Conservation (phyloP, 2,797 vertebrate species). For the Etheostoma perlongum region DNA sequence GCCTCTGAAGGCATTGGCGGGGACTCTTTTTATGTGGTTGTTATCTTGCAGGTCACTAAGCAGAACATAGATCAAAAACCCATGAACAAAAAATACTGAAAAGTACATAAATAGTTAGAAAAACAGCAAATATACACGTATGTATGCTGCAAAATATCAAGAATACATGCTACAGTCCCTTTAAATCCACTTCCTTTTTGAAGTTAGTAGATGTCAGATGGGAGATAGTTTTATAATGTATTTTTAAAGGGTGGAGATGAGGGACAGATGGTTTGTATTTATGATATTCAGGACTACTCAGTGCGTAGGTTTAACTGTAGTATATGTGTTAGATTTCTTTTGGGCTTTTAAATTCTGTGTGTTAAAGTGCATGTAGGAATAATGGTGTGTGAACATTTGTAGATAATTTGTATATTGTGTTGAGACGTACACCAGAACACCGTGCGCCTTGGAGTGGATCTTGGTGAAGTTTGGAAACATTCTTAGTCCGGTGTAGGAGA, state of each 20-base stretch:
- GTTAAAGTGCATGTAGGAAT: conserved; percentile 29
- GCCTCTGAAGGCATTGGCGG: conserved; percentile 84
- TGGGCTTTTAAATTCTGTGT: conserved; percentile 27
- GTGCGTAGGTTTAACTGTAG: conserved; percentile 29
- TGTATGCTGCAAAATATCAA: not conserved
- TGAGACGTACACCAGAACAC: conserved; percentile 87
- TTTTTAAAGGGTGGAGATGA: conserved; percentile 23
- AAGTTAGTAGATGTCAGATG: conserved; percentile 25
- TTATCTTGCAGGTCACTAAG: conserved; percentile 84
- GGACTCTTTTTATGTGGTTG: conserved; percentile 78
- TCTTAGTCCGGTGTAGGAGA: conserved; percentile 93
- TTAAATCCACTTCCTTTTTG: conserved; percentile 11
- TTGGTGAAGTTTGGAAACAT: conserved; percentile 89
- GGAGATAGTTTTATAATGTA: conserved; percentile 16
- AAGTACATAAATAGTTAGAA: not conserved
- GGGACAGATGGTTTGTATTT: conserved; percentile 31
- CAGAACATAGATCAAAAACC: conserved; percentile 39
- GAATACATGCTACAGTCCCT: not conserved
- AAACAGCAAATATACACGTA: not conserved
- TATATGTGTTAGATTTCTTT: conserved; percentile 32
- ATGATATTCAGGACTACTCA: conserved; percentile 12
- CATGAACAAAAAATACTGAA: not conserved
- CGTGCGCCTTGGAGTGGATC: conserved; percentile 85
- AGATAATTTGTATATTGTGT: conserved; percentile 9
- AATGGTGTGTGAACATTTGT: conserved; percentile 18